Conservation (phyloP, 2,888 invertebrate genomes). For the Drosophila antonietae region DNA sequence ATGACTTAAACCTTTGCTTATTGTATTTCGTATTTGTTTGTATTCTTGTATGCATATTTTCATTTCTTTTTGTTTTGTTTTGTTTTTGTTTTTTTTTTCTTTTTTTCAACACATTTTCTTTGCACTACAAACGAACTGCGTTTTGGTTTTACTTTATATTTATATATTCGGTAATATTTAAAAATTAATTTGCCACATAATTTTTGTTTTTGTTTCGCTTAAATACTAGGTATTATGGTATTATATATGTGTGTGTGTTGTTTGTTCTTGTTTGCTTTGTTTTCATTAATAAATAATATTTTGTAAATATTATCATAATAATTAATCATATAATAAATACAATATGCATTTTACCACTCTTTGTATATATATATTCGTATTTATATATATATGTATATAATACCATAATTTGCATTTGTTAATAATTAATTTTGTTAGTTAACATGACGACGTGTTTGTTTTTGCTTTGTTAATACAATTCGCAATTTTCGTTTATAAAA, state of each 20-base stretch:
- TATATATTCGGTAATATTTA: conserved; percentile 44
- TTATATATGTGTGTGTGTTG: conserved; percentile 37
- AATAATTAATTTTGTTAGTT: conserved; percentile 77
- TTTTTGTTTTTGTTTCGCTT: conserved; percentile 47
- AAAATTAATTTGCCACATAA: conserved; percentile 79
- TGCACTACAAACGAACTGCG: conserved; percentile 70
- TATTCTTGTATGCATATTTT: conserved; percentile 38
- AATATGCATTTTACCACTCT: conserved; percentile 65
- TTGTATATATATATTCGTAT: conserved; percentile 2
- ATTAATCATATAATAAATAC: conserved; percentile 70
- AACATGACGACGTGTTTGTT: conserved; percentile 83
- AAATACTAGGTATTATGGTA: conserved; percentile 48
- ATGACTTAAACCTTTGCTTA: conserved; percentile 75
- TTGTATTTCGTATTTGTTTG: conserved; percentile 59
- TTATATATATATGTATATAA: conserved; percentile 38
- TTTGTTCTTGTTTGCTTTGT: conserved; percentile 8
- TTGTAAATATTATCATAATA: conserved; percentile 69
- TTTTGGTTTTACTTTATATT: conserved; percentile 33
- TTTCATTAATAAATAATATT: conserved; percentile 63
- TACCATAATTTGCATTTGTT: conserved; percentile 56
- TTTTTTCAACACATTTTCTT: conserved; percentile 49
- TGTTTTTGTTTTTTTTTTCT: background rate
- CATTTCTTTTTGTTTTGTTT: background rate
- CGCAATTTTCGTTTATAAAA: conserved; percentile 60
- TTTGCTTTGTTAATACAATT: conserved; percentile 71